phyloP scores from a whole-genome alignment of 2,113 vertebrate species.

The Cryptomyrus ogoouensis region DNA sequence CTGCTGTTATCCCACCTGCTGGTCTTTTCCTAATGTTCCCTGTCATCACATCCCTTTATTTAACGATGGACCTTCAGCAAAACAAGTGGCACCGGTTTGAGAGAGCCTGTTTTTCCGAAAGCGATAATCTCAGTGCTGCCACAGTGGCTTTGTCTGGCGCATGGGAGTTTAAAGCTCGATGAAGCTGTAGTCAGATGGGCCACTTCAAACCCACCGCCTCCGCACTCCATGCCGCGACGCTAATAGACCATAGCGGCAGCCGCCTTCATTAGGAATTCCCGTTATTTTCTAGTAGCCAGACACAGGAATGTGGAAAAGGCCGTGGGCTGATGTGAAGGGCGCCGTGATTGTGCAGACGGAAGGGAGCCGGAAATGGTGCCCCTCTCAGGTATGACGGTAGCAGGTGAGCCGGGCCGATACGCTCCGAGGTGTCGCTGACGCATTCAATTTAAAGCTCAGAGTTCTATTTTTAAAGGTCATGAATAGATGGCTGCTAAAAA shows the following conservation, averaged over 20 bases:
- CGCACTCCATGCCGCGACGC: background rate
- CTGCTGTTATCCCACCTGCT: background rate
- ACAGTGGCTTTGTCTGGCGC: background rate
- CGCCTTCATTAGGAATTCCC: slow-evolving; percentile 13
- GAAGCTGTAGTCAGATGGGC: background rate
- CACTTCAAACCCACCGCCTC: background rate
- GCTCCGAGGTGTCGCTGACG: background rate
- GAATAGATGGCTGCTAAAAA: background rate
- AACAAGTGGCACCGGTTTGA: background rate
- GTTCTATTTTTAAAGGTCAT: background rate
- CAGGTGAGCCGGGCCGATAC: background rate
- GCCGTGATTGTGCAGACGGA: background rate
- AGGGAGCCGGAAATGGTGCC: background rate
- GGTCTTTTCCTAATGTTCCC: background rate
- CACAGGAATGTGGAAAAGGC: background rate
- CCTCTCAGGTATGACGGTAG: background rate
- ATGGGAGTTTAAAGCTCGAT: background rate
- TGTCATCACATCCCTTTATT: background rate
- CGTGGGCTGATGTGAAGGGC: background rate
- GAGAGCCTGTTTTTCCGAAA: background rate
- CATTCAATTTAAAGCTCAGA: background rate
- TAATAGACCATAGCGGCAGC: background rate
- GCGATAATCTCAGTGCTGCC: background rate
- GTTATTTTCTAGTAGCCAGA: background rate
- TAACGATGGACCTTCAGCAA: background rate